Base-by-base conservation (phyloP, 2,113 vertebrate genomes). In the Pelecanoides urinatrix region DNA sequence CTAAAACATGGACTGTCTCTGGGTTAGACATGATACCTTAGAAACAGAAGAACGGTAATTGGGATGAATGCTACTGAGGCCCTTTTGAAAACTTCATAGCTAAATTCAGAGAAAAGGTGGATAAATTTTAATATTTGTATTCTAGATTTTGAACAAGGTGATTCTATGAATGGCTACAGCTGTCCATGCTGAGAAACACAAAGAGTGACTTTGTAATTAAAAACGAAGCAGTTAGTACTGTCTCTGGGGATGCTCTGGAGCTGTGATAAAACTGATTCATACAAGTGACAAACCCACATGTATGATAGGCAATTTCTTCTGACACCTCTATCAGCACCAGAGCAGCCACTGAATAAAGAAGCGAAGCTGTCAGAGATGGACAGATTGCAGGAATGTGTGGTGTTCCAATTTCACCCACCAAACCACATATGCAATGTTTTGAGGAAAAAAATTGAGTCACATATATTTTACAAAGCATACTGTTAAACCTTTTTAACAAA, bases 261-360 rank as follows among this genome's bases (percentile, higher is more conserved):
- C 63, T 91, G 53, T 67, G 80, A 90, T 89, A 97, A 94, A 97
- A 95, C 90, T 87, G 67, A 88, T 88, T 93, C 91, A 90, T 79
- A 61, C 2, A 1, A 88, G 66, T 93, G 88, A 95, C 83, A 97
- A 97, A 96, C 72, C 30, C 67, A 56, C 55, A 79, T 0, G 1
- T 90, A 94, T 97, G 90, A 92, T 58, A 88, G 79, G 47, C 53
- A 84, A 86, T 79, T 95, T 92, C 91, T 97, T 90, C 86, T 92
- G 88, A 95, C 91, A 84, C 72, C n/a, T 96, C 86, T 76, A 49
- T 58, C 88, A 86, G 82, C 88, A 94, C 63, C 58, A 95, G 86
- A 90, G 19, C 92, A 94, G 82, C 53, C 75, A 92, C 59, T 70
- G 91, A 93, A 92, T 90, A 90, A 88, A 86, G 88, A 83, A 92